Evolutionary conservation across 2,113 vertebrate genomes (phyloP).

Genomic region (Pycnonotus jocosus): DNA sequence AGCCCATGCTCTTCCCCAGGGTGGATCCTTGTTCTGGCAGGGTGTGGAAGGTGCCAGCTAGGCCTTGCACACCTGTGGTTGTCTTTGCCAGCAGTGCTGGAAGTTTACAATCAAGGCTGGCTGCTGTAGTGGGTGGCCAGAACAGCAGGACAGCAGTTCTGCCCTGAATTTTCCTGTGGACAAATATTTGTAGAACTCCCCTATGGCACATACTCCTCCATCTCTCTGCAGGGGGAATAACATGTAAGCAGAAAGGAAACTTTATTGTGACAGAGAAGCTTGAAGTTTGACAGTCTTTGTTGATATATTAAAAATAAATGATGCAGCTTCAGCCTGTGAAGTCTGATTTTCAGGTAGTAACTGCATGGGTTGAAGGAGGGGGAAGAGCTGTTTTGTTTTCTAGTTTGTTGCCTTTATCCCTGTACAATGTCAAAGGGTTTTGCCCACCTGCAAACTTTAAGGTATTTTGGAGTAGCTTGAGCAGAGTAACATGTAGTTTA

Average conservation of each 20-base stretch:
- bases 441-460: neutral
- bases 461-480: neutral
- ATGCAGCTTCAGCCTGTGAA: neutral
- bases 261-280: neutral
- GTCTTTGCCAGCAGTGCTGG: neutral
- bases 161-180: neutral
- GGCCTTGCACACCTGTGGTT: accelerated
- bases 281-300: neutral
- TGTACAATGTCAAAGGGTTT: neutral
- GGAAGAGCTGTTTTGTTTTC: neutral
- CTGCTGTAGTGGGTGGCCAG: neutral
- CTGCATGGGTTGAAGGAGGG: neutral
- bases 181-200: neutral
- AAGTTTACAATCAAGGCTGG: neutral
- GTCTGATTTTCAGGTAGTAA: neutral
- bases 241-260: neutral
- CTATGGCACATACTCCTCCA: neutral
- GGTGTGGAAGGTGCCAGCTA: neutral
- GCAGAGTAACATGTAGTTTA: neutral
- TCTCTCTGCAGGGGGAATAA: neutral
- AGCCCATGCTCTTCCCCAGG: accelerated
- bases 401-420: neutral
- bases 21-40: accelerated
- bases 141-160: neutral
- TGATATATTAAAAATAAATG: neutral